Percentiles rank a stretch among this genome's conserved stretches.
These are phyloP conservation scores for Atta cephalotes DNA, from an alignment of 1,140 invertebrate species.

Conservation along the genomic window DNA sequence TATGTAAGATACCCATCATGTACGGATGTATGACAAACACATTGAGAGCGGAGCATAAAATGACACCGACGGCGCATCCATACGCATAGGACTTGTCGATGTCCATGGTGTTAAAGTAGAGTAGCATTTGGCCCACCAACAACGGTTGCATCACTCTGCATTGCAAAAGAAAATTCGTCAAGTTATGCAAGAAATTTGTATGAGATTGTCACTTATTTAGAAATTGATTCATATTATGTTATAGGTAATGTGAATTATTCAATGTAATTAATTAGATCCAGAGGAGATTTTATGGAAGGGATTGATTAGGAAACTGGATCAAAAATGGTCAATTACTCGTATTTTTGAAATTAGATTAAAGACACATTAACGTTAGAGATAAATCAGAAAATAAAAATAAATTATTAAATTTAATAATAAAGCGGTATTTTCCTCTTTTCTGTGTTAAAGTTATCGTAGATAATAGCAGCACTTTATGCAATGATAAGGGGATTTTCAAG, in stretches of 20 bases:
- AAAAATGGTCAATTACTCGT: not conserved
- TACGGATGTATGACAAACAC: slow-evolving; percentile 93
- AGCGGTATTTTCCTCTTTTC: not conserved
- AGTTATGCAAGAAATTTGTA: not conserved
- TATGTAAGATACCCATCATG: slow-evolving; percentile 90
- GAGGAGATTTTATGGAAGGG: not conserved
- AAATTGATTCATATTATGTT: too few relatives aligned
- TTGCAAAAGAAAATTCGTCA: not conserved
- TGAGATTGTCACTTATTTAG: not conserved
- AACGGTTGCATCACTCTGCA: slow-evolving; percentile 90
- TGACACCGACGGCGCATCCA: slow-evolving; percentile 90
- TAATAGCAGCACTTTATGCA: not conserved
- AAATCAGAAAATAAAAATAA: not conserved
- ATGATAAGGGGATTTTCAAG: not conserved
- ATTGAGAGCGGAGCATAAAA: slow-evolving; percentile 88
- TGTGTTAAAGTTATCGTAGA: too few relatives aligned
- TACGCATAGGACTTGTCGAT: slow-evolving; percentile 88
- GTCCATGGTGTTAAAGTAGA: slow-evolving; percentile 86
- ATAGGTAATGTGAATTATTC: not conserved
- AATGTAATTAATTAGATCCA: not conserved
- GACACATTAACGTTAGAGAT: not conserved
- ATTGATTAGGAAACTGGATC: not conserved
- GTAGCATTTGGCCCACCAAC: slow-evolving; percentile 89
- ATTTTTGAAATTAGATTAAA: not conserved
- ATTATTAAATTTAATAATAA: not conserved